Base-by-base conservation (phyloP, 2,113 vertebrate genomes). In the Mobula birostris region DNA sequence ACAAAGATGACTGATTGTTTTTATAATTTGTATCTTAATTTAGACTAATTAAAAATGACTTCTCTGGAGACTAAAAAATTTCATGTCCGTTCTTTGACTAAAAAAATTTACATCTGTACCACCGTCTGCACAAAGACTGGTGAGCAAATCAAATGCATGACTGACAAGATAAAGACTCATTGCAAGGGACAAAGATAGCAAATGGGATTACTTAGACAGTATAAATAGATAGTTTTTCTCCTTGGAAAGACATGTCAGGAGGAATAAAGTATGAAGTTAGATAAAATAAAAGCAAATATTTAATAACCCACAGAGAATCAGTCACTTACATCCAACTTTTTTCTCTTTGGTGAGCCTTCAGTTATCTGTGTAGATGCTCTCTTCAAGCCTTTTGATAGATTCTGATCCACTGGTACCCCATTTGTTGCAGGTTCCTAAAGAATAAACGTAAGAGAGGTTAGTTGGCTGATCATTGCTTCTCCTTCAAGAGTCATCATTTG, bases 341-440 rank as follows among this genome's bases (percentile, higher is more conserved):
- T 93, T 76, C 91, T 93, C 91, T 93, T 93, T 93, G 91, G 91
- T 74, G 91, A 93, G 56, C 40, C 70, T 93, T 93, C 91, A 24
- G 70, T n/a, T 74, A 70, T 24, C 36, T 74, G 91, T 56, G 91
- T 24, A 12, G 91, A 93, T 74, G 36, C 8, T 93, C 70, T 72
- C 68, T 93, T 93, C 21, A 74, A 93, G 19, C 17, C 56, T 29
- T 93, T 68, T 48, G 68, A 93, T 93, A 70, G 21, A 56, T 48
- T 93, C 66, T 74, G 91, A 74, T 93, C 91, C 32, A 93, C 29
- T 48, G 91, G 40, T 74, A 93, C 68, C 27, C 91, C 91, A 29
- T 93, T 93, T 3, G 36, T 93, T 56, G 91, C 68, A 93, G 91
- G 91, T 24, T 93, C 70, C 91, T 93, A 27, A 48, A 40, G 5